A percentile compares a stretch with the other conserved stretches of the same genome.
phyloP scores from a whole-genome alignment of 2,113 vertebrate genomes.

The Aepyceros melampus region DNA sequence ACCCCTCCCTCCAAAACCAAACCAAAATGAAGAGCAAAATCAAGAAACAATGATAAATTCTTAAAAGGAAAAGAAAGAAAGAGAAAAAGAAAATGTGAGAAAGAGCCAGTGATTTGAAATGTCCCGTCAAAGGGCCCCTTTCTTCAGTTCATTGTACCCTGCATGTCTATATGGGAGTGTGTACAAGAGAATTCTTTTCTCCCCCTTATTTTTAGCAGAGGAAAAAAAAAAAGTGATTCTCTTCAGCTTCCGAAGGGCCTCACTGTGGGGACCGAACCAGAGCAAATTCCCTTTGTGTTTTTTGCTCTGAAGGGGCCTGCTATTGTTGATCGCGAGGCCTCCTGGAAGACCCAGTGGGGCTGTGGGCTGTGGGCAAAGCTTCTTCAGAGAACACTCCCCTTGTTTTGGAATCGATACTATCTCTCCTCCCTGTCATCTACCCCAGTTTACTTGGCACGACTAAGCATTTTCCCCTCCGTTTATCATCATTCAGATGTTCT shows the following conservation, averaged over 20 bases:
- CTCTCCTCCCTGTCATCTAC: slow-evolving; percentile 68
- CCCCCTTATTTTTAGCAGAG: slow-evolving; percentile 74
- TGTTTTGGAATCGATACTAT: slow-evolving; percentile 61
- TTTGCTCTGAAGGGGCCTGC: slow-evolving; percentile 78
- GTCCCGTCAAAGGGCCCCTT: slow-evolving; percentile 51
- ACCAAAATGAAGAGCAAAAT: slow-evolving; percentile 70
- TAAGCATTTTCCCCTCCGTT: slow-evolving; percentile 66
- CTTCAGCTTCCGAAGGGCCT: slow-evolving; percentile 82
- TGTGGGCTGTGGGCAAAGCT: slow-evolving; percentile 61
- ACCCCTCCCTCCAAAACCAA: slow-evolving; percentile 51
- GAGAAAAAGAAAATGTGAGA: not conserved
- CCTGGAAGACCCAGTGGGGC: slow-evolving; percentile 52
- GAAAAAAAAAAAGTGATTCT: slow-evolving; percentile 73
- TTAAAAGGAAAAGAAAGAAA: not conserved
- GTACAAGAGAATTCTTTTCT: slow-evolving; percentile 44
- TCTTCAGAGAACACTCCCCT: slow-evolving; percentile 62
- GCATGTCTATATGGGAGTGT: slow-evolving; percentile 18
- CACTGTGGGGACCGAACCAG: slow-evolving; percentile 80
- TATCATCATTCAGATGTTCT: slow-evolving; percentile 44
- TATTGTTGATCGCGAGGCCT: slow-evolving; percentile 78
- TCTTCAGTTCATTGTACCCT: slow-evolving; percentile 5
- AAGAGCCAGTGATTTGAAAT: slow-evolving; percentile 54
- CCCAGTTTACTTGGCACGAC: slow-evolving; percentile 69
- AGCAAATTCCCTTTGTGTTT: slow-evolving; percentile 83
- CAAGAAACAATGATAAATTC: slow-evolving; percentile 63